Percentiles rank a stretch among this genome's conserved stretches.
These are phyloP conservation scores for Pandemis cinnamomeana DNA, from an alignment of 2,888 invertebrate genomes.

Conservation along the genomic window DNA sequence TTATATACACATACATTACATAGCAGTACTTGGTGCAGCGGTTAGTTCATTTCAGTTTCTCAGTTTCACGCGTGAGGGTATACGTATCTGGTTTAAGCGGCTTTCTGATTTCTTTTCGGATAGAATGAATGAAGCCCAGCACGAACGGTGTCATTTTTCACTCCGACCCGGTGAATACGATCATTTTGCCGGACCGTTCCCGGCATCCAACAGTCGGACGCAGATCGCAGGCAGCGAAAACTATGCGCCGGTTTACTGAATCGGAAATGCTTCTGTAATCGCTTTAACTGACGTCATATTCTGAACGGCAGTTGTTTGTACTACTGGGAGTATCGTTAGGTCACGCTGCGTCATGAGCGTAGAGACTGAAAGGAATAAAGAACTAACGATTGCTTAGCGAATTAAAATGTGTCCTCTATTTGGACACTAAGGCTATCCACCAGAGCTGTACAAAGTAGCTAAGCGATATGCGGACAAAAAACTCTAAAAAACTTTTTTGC, in stretches of 20 bases:
- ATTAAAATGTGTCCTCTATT: no score
- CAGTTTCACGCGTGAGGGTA: background rate
- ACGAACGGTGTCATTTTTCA: background rate
- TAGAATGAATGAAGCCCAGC: background rate
- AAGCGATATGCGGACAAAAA: no score
- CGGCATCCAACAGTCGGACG: conserved; percentile 12
- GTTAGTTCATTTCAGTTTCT: no score
- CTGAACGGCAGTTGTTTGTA: conserved; percentile 33
- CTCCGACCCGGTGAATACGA: background rate
- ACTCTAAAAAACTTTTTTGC: no score
- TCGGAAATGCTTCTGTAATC: conserved; percentile 37
- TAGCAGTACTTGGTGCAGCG: no score
- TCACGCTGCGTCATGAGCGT: background rate
- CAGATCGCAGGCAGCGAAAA: conserved; percentile 11
- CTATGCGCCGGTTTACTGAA: conserved; percentile 22
- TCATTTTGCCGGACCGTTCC: conserved; percentile 17
- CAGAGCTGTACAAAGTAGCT: no score
- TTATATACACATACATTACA: no score
- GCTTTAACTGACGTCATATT: conserved; percentile 34
- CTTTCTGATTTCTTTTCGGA: background rate
- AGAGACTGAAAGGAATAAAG: conserved; percentile 1
- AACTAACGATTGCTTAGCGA: background rate
- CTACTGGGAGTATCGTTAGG: background rate
- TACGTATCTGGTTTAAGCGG: background rate
- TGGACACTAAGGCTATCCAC: no score